Base-by-base conservation (phyloP, 2,113 vertebrate genomes). In the Salvelinus fontinalis region DNA sequence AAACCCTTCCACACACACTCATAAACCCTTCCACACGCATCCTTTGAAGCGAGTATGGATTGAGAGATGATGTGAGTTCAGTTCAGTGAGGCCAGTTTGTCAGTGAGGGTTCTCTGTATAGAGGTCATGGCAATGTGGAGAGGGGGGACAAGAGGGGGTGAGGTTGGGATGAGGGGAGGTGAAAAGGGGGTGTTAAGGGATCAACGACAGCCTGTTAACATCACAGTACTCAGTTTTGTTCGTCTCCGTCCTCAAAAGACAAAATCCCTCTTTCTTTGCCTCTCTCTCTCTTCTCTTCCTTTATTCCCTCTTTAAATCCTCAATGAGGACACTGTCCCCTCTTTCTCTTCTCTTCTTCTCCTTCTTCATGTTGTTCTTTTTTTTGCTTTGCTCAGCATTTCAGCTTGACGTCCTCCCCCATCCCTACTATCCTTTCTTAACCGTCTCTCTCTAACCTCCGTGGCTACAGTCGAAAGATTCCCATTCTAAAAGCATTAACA, bases 171-270 rank as follows among this genome's bases (percentile, higher is more conserved):
- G 13, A 72, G 57, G 76, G 71, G 67, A 8, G 44, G 71, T 62
- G 73, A 79, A 80, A 77, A 65, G 67, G 51, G 82, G 82, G 78
- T 81, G 81, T 80, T 83, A 71, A 67, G 66, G 79, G 88, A 89
- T 86, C 85, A 85, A 83, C 87, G 84, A 90, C 90, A 89, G 85
- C 84, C 69, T 34, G 84, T 86, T 91, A 84, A 79, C 89, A 83
- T 89, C 83, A 87, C 85, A 90, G 80, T 0, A 20, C 71, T 71
- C 64, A 5, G 5, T 90, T 87, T 67, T 74, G 49, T 86, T 73
- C 80, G 71, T 88, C 22, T n/a, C 0, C 73, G 44, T 84, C 1
- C 49, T 14, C 1, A 76, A 65, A 49, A 20, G 20, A 86, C 80
- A 27, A 77, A 81, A 77, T 77, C 76, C 60, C 11, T 65, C 75